A percentile compares a stretch with the other conserved stretches of the same genome.
phyloP scores from a whole-genome alignment of 1,140 invertebrate species.

The Pteromalus puparum region DNA sequence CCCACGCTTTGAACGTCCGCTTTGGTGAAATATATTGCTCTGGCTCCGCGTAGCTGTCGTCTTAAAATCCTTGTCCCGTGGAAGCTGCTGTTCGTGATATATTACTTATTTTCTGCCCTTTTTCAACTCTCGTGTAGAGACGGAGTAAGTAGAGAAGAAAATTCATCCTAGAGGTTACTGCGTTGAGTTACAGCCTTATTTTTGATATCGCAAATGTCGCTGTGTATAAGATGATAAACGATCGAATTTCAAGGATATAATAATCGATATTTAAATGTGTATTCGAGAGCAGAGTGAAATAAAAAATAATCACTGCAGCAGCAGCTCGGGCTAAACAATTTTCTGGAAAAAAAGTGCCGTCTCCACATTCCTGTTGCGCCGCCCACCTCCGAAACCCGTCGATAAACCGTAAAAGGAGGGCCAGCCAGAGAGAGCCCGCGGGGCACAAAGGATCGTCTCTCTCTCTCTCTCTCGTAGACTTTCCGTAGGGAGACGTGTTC shows the following conservation, averaged over 20 bases:
- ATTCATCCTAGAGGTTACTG: not conserved
- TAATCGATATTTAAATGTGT: no score
- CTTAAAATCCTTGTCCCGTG: slow-evolving; percentile 40
- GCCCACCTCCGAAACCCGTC: not conserved
- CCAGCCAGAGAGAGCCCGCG: not conserved
- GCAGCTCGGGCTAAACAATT: no score
- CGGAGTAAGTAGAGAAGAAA: not conserved
- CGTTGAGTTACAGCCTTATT: not conserved
- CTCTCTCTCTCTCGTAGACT: not conserved
- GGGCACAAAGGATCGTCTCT: not conserved
- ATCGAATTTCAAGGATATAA: no score
- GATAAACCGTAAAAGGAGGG: slow-evolving; percentile 15
- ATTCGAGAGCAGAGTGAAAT: no score
- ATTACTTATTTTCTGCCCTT: slow-evolving; percentile 48
- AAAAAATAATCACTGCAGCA: no score
- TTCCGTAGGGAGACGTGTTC: slow-evolving; percentile 8
- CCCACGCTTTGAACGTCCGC: slow-evolving; percentile 41
- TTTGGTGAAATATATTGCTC: slow-evolving; percentile 45
- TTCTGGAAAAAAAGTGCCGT: not conserved
- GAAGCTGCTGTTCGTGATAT: slow-evolving; percentile 44
- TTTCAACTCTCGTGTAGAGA: not conserved
- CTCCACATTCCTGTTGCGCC: not conserved
- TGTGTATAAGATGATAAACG: no score
- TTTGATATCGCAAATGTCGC: not conserved
- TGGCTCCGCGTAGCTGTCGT: slow-evolving; percentile 31